Evolutionary conservation across 2,888 invertebrate species (phyloP).

Genomic region (Sussaba pulchella): DNA sequence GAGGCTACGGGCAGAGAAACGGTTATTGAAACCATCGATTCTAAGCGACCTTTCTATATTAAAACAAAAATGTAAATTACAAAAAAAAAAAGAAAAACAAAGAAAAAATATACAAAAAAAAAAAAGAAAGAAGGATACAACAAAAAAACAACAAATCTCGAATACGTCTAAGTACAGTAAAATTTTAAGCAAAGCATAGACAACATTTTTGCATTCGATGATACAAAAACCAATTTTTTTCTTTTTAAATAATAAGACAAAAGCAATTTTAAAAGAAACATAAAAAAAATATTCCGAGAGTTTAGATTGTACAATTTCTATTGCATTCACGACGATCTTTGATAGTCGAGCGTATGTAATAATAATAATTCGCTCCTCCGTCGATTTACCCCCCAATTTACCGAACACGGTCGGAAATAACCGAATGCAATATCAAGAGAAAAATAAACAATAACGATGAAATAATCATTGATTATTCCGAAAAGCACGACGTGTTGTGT

Average conservation of each 20-base stretch:
- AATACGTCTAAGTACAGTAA: neutral
- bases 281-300: conserved; percentile 21
- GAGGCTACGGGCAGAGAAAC: conserved; percentile 79
- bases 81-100: conserved; percentile 13
- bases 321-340: conserved; percentile 38
- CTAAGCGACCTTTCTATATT: conserved; percentile 46
- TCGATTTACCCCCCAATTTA: conserved; percentile 12
- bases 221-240: too few relatives aligned
- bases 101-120: neutral
- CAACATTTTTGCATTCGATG: conserved; percentile 38
- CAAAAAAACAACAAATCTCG: neutral
- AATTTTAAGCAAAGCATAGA: conserved; percentile 18
- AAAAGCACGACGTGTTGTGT: too few relatives aligned
- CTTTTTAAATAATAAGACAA: conserved; percentile 5
- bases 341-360: too few relatives aligned
- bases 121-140: neutral
- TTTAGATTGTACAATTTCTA: conserved; percentile 22
- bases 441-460: too few relatives aligned
- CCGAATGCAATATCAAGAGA: too few relatives aligned
- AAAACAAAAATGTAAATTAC: conserved; percentile 54
- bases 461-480: too few relatives aligned
- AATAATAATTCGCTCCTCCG: conserved; percentile 4
- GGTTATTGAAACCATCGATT: conserved; percentile 76
- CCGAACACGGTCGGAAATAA: too few relatives aligned
- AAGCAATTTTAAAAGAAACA: neutral